Conservation (phyloP, 2,797 vertebrate genomes). For the Halcyon chelicuti region DNA sequence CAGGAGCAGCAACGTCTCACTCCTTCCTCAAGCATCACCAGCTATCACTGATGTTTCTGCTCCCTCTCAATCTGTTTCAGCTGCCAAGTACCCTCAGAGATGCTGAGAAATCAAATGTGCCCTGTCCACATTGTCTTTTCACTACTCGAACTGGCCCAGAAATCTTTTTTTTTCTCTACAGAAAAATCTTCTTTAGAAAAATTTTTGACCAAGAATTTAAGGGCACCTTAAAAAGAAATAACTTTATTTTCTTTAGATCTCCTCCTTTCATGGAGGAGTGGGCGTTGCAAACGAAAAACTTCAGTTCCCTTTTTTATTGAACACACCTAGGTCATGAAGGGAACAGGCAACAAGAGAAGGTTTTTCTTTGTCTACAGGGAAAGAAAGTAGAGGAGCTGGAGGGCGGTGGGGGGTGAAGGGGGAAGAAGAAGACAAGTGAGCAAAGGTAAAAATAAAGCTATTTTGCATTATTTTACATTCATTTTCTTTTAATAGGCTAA, state of each 20-base stretch:
- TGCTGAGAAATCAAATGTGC: neutral
- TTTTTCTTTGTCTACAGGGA: neutral
- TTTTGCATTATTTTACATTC: neutral
- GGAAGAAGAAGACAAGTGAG: neutral
- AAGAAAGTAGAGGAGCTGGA: neutral
- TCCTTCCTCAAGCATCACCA: neutral
- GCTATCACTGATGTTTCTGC: neutral
- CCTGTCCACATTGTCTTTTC: neutral
- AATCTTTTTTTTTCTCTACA: neutral
- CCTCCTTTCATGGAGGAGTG: neutral
- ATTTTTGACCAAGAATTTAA: neutral
- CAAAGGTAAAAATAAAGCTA: neutral
- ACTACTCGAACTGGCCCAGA: neutral
- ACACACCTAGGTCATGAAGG: neutral
- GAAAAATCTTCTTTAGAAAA: neutral
- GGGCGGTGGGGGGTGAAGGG: fast-evolving
- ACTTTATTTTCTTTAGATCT: neutral
- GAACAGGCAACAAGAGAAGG: neutral
- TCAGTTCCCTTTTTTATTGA: neutral
- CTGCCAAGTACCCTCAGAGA: neutral
- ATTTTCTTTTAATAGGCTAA: neutral
- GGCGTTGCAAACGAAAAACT: neutral
- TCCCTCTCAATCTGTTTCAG: neutral
- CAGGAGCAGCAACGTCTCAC: neutral
- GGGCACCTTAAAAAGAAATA: neutral